Evolutionary conservation across 1,140 invertebrate genomes (phyloP).

Genomic region (Ips typographus): DNA sequence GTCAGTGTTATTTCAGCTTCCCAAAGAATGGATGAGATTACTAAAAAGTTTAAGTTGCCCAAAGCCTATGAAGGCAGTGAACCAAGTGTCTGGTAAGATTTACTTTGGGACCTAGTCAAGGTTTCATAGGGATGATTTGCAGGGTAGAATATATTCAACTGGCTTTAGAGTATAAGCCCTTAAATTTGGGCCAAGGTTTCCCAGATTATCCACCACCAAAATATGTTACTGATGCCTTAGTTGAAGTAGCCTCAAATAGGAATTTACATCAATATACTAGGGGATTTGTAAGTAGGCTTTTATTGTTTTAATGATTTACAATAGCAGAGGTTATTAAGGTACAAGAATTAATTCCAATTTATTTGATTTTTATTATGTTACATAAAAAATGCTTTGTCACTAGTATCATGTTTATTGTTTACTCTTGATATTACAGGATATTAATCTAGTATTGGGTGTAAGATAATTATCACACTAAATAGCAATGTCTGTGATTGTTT

Average conservation of each 20-base stretch:
- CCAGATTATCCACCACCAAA: constrained; percentile 89
- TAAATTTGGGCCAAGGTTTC: constrained; percentile 98
- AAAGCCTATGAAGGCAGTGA: constrained; percentile 41
- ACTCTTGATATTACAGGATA: too few relatives aligned
- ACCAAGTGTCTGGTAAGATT: constrained; percentile 45
- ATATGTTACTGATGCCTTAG: constrained; percentile 78
- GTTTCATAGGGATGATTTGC: constrained; percentile 32
- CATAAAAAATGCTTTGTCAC: too few relatives aligned
- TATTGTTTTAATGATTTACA: neutral
- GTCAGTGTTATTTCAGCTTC: neutral
- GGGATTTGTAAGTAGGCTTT: constrained; percentile 66
- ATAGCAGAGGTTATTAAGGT: too few relatives aligned
- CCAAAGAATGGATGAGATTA: constrained; percentile 23
- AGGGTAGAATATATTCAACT: constrained; percentile 96
- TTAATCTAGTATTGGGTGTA: too few relatives aligned
- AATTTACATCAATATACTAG: constrained; percentile 92
- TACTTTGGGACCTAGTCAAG: neutral
- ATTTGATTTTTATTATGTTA: neutral
- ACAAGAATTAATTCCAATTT: neutral
- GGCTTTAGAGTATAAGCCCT: constrained; percentile 82
- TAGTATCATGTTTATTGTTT: too few relatives aligned
- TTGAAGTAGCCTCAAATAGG: constrained; percentile 64
- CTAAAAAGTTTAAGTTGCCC: constrained; percentile 42
- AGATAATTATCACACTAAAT: too few relatives aligned
- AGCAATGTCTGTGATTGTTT: too few relatives aligned